Evolutionary conservation across 2,113 vertebrate species (phyloP).

Genomic region (Progne subis): DNA sequence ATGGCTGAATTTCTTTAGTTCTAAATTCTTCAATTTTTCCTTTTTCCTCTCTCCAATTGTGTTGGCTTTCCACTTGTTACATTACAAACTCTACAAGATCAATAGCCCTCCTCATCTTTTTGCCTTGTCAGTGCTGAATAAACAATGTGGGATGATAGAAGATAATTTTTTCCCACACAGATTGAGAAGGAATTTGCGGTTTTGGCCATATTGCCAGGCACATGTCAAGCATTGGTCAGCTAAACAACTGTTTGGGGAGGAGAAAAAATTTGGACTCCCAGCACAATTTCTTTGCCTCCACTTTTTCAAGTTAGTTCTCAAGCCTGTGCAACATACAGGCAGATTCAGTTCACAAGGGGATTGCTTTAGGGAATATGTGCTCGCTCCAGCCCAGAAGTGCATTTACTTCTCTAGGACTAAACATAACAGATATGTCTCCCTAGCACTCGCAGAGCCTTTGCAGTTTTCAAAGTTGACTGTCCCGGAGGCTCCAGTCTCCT

Average conservation of each 20-base stretch:
- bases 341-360: neutral
- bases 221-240: constrained; percentile 3
- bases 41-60: neutral
- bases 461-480: neutral
- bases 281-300: neutral
- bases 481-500: neutral
- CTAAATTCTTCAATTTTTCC: neutral
- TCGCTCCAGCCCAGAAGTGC: neutral
- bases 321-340: neutral
- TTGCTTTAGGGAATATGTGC: neutral
- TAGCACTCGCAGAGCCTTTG: neutral
- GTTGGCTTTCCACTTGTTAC: neutral
- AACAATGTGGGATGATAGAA: neutral
- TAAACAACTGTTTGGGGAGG: neutral
- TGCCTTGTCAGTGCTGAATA: constrained; percentile 10
- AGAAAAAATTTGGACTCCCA: neutral
- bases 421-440: neutral
- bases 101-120: neutral
- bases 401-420: constrained; percentile 11
- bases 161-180: neutral
- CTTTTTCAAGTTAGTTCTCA: neutral
- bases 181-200: constrained; percentile 2
- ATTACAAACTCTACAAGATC: neutral
- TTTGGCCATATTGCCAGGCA: neutral
- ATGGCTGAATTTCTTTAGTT: neutral